Base-by-base conservation (phyloP, 2,113 vertebrate species). In the Pipa parva region DNA sequence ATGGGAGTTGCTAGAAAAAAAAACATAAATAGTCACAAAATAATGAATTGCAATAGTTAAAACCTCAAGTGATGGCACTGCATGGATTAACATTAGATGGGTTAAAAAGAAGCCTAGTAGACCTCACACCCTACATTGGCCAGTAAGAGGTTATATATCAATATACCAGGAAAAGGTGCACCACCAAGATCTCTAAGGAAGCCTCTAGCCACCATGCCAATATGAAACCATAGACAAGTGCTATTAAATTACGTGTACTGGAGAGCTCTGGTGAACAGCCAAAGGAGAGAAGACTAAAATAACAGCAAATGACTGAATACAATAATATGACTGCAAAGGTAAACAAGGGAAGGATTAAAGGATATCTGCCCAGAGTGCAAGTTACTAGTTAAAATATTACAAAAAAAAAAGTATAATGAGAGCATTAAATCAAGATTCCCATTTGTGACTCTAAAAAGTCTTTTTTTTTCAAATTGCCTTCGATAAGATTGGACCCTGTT, bases 211-310 rank as follows among this genome's bases (percentile, higher is more conserved):
- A 71, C 28, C 28, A 39, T 29, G 21, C 15, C 24, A 18, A 21
- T 37, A 63, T 67, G 64, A 62, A 58, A 59, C 52, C 63, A 46
- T 54, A 57, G 66, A 63, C 22, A 29, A 25, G 42, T 26, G 46
- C 29, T 68, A 64, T 69, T 68, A 18, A 49, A 61, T 72, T 67
- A 49, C 72, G 63, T 56, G 51, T 73, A 39, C 57, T 65, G 68
- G 45, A 72, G 13, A 26, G 10, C 29, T 9, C 50, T 29, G 27
- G 57, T 69, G 31, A 73, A 64, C 56, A 71, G 67, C 60, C 56
- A 27, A 54, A 33, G 55, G 29, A 42, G 42, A 26, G 26, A 24
- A 21, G 63, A 55, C 51, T 57, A 70, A 74, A 74, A 72, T 72
- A 58, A 61, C 33, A 42, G 33, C 58, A 61, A 61, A 12, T 54